phyloP scores from a whole-genome alignment of 2,888 invertebrate species.

The Polydesmus complanatus region DNA sequence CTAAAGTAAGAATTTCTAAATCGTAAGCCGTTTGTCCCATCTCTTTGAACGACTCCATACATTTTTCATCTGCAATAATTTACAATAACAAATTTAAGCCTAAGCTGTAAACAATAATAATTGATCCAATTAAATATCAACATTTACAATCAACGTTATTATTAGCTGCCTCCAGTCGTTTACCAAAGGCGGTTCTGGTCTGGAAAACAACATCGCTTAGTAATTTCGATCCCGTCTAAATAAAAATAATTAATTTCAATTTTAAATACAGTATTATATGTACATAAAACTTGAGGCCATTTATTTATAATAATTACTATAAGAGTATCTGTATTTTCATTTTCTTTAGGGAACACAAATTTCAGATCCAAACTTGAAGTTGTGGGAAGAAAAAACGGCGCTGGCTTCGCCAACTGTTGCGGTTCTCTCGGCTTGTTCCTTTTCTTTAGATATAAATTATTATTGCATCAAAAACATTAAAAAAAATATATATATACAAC shows the following conservation, averaged over 20 bases:
- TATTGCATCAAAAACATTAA: background rate
- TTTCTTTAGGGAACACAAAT: slow-evolving; percentile 41
- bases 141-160: slow-evolving; percentile 21
- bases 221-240: slow-evolving; percentile 6
- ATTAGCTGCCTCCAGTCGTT: slow-evolving; percentile 21
- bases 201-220: slow-evolving; percentile 8
- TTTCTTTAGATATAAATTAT: slow-evolving; percentile 21
- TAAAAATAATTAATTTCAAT: background rate
- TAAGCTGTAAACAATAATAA: too few species aligned
- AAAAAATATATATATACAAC: background rate
- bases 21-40: slow-evolving; percentile 74
- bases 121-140: background rate
- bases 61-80: slow-evolving; percentile 24
- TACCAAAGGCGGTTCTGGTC: slow-evolving; percentile 23
- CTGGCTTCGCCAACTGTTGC: slow-evolving; percentile 65
- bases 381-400: slow-evolving; percentile 92
- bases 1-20: slow-evolving; percentile 66
- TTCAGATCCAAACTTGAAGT: slow-evolving; percentile 64
- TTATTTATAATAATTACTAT: too few species aligned
- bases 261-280: background rate
- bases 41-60: slow-evolving; percentile 47
- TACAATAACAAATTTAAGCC: background rate
- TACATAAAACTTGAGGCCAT: background rate
- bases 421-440: slow-evolving; percentile 79
- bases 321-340: too few species aligned